phyloP scores from a whole-genome alignment of 2,888 invertebrate species.

The Eumerus sabulonum region DNA sequence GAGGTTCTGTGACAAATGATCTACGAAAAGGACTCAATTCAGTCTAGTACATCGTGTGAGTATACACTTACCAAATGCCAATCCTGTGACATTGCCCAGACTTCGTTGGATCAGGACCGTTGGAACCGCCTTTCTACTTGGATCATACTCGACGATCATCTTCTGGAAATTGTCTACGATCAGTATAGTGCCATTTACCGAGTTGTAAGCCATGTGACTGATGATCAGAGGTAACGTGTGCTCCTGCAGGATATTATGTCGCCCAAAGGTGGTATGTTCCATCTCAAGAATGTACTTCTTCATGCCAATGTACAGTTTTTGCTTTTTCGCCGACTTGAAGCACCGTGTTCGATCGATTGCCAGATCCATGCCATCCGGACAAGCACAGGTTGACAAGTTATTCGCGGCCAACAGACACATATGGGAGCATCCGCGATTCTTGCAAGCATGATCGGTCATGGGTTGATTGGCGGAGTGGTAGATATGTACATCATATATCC shows the following conservation, averaged over 20 bases:
- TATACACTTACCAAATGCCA: constrained; percentile 81
- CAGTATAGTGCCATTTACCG: constrained; percentile 80
- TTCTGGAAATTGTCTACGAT: constrained; percentile 80
- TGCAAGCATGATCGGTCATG: constrained; percentile 83
- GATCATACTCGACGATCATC: constrained; percentile 79
- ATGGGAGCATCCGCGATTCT: constrained; percentile 84
- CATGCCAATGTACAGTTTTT: constrained; percentile 79
- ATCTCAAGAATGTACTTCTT: constrained; percentile 82
- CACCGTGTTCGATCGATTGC: constrained; percentile 81
- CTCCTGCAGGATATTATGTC: constrained; percentile 81
- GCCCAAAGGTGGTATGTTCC: constrained; percentile 84
- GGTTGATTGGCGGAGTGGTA: constrained; percentile 85
- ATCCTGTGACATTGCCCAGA: constrained; percentile 80
- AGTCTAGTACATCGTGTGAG: neutral
- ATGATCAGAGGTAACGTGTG: constrained; percentile 80
- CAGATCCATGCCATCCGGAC: constrained; percentile 86
- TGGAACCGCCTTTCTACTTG: constrained; percentile 70
- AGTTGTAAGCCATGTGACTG: constrained; percentile 85
- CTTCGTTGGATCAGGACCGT: constrained; percentile 77
- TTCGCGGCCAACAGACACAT: constrained; percentile 86
- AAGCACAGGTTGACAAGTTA: constrained; percentile 83
- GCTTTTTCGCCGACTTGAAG: constrained; percentile 78
- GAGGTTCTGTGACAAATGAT: constrained; percentile 85
- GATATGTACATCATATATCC: constrained; percentile 83
- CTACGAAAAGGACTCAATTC: constrained; percentile 79